phyloP scores from a whole-genome alignment of 1,140 invertebrate genomes.

The Temnothorax curvispinosus region DNA sequence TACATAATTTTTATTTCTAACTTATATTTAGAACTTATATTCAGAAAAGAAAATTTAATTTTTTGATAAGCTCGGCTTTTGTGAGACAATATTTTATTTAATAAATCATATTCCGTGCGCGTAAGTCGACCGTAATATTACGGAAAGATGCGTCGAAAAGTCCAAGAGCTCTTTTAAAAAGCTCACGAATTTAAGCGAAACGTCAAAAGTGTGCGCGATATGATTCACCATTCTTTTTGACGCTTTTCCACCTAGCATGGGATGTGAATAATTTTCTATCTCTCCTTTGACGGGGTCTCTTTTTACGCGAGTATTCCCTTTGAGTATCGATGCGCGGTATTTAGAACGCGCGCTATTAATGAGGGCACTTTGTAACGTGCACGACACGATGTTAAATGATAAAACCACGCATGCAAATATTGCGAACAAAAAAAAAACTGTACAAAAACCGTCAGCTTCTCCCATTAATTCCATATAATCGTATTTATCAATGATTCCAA shows the following conservation, averaged over 20 bases:
- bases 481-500: not conserved
- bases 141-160: not conserved
- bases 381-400: conserved; percentile 46
- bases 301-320: conserved; percentile 34
- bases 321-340: conserved; percentile 53
- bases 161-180: not conserved
- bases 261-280: conserved; percentile 40
- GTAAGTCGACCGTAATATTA: not conserved
- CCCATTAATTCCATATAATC: not conserved
- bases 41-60: not conserved
- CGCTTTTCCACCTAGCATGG: not conserved
- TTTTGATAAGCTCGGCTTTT: not conserved
- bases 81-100: not conserved
- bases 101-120: not conserved
- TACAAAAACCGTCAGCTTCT: not conserved
- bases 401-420: conserved; percentile 31
- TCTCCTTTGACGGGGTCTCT: conserved; percentile 19
- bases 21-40: not conserved
- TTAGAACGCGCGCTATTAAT: conserved; percentile 55
- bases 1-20: not conserved
- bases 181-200: not conserved
- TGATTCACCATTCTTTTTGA: conserved; percentile 17
- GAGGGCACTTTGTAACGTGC: conserved; percentile 47
- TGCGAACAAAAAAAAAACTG: not conserved
- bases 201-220: not conserved